Conservation (phyloP, 92 coral and sea anemone species). For the Porites evermanni region DNA sequence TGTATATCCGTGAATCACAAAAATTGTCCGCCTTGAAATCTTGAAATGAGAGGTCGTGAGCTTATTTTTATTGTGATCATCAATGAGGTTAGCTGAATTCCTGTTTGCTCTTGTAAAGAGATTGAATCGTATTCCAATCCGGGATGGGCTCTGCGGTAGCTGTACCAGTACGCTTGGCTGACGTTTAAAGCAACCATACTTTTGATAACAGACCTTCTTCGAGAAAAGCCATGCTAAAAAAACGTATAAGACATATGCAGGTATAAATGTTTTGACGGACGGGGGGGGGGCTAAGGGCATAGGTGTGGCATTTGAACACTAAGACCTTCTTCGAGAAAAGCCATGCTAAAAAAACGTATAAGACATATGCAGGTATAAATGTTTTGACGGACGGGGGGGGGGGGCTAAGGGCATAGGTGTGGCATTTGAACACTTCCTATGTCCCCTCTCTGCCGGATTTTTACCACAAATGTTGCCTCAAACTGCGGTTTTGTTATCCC, state of each 20-base stretch:
- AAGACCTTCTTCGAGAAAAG: constrained; percentile 31
- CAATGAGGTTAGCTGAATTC: constrained; percentile 40
- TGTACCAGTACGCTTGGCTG: constrained; percentile 48
- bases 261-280: no score
- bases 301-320: no score
- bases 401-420: no score
- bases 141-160: constrained; percentile 61
- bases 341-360: background rate
- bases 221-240: background rate
- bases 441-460: no score
- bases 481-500: no score
- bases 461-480: no score
- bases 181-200: constrained; percentile 74
- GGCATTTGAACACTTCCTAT: no score
- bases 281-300: no score
- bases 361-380: no score
- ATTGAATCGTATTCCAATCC: constrained; percentile 59
- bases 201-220: constrained; percentile 66
- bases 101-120: constrained; percentile 69
- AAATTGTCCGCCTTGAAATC: constrained; percentile 57
- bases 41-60: constrained; percentile 64
- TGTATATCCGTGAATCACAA: constrained; percentile 45
- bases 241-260: background rate
- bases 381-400: no score
- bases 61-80: constrained; percentile 61